Conservation (phyloP, 2,797 vertebrate genomes). For the Ispidina lecontei region DNA sequence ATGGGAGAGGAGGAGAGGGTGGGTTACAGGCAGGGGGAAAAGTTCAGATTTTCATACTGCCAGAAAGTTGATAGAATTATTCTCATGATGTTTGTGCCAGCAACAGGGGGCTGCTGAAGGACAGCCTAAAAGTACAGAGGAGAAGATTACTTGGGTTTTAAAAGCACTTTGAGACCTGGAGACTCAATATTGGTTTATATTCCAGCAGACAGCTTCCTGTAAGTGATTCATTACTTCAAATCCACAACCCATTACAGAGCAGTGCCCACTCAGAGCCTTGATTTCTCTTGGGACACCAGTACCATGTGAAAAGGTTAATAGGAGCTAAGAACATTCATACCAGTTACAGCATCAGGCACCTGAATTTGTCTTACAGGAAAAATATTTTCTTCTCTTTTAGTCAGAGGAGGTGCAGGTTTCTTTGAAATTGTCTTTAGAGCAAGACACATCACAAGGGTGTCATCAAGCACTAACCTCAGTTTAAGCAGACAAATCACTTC, state of each 20-base stretch:
- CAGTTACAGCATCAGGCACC: background rate
- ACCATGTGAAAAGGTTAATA: background rate
- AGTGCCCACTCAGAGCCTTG: background rate
- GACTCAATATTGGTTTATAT: background rate
- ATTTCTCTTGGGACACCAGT: conserved; percentile 10
- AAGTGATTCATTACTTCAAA: conserved; percentile 18
- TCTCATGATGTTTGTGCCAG: background rate
- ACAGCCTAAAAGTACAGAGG: background rate
- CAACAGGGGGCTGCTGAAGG: background rate
- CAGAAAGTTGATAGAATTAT: background rate
- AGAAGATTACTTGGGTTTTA: background rate
- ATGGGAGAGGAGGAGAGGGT: background rate
- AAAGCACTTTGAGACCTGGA: background rate
- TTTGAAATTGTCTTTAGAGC: background rate
- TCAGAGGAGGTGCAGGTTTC: background rate
- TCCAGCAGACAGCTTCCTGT: background rate
- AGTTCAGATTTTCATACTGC: background rate
- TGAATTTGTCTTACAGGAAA: background rate
- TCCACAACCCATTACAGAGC: background rate
- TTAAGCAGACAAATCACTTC: background rate
- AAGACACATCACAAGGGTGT: background rate
- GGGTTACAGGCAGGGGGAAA: background rate
- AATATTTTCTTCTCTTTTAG: background rate
- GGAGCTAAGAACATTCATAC: background rate
- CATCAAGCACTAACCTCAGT: background rate